These are phyloP conservation scores for Drosophila triauraria DNA, from an alignment of 1,140 invertebrate species.

Conservation along the genomic window DNA sequence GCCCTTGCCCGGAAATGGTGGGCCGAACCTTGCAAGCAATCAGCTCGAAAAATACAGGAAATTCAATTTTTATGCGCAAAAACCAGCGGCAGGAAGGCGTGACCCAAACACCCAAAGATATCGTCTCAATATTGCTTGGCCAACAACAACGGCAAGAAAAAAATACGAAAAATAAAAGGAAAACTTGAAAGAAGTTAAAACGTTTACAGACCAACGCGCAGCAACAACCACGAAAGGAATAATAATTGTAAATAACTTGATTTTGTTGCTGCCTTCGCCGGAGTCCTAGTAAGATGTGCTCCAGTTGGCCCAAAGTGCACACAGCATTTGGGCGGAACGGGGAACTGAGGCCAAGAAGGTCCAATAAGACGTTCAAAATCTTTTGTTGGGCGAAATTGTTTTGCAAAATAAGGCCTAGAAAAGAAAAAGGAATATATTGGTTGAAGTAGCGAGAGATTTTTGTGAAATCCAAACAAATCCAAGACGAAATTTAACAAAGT, in stretches of 20 bases:
- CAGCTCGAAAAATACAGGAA: slow-evolving; percentile 69
- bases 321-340: slow-evolving; percentile 17
- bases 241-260: slow-evolving; percentile 82
- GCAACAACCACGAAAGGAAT: slow-evolving; percentile 47
- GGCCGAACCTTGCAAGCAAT: slow-evolving; percentile 62
- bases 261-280: slow-evolving; percentile 39
- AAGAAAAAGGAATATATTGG: slow-evolving; percentile 21
- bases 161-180: slow-evolving; percentile 18
- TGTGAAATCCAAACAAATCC: slow-evolving; percentile 16
- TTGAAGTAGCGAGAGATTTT: slow-evolving; percentile 6
- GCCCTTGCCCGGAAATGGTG: slow-evolving; percentile 57
- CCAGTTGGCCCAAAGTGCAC: slow-evolving; percentile 56
- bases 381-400: slow-evolving; percentile 64
- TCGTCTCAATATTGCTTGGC: slow-evolving; percentile 59
- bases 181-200: slow-evolving; percentile 70
- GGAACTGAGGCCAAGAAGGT: slow-evolving; percentile 28
- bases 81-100: slow-evolving; percentile 51
- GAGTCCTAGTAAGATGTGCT: slow-evolving; percentile 37
- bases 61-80: slow-evolving; percentile 76
- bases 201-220: slow-evolving; percentile 70
- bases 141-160: slow-evolving; percentile 13
- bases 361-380: slow-evolving; percentile 53
- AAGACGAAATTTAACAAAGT: slow-evolving; percentile 2
- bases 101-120: slow-evolving; percentile 42
- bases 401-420: slow-evolving; percentile 33